Conservation (phyloP, 2,888 invertebrate species). For the Argynnis bischoffii region DNA sequence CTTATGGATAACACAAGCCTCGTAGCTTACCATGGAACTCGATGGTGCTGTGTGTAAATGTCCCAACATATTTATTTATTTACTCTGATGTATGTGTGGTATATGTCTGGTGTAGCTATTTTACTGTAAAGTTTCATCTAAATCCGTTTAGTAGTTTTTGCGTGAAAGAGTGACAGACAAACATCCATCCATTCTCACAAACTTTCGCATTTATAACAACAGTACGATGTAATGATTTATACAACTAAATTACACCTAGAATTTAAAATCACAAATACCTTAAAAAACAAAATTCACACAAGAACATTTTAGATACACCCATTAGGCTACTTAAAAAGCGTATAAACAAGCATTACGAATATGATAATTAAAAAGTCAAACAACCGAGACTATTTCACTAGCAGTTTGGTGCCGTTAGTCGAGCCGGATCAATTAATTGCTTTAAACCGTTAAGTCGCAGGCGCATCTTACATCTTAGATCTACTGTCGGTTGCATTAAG, state of each 20-base stretch:
- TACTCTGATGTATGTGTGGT: too few relatives aligned
- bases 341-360: slow-evolving; percentile 22
- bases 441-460: slow-evolving; percentile 47
- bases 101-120: too few relatives aligned
- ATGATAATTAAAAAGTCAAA: slow-evolving; percentile 25
- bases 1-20: too few relatives aligned
- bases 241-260: neutral
- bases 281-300: slow-evolving; percentile 5
- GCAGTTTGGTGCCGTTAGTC: slow-evolving; percentile 36
- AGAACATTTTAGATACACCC: slow-evolving; percentile 4
- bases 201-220: neutral
- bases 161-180: too few relatives aligned
- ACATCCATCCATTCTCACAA: too few relatives aligned
- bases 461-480: slow-evolving; percentile 39
- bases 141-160: too few relatives aligned
- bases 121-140: too few relatives aligned
- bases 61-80: too few relatives aligned
- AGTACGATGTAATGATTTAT: neutral
- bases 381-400: slow-evolving; percentile 7
- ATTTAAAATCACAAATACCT: too few relatives aligned
- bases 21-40: too few relatives aligned
- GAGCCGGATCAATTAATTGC: slow-evolving; percentile 51
- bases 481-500: slow-evolving; percentile 22
- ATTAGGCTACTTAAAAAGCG: slow-evolving; percentile 10
- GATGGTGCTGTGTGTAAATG: too few relatives aligned